Conservation (phyloP, 2,888 invertebrate genomes). For the Theretra japonica region DNA sequence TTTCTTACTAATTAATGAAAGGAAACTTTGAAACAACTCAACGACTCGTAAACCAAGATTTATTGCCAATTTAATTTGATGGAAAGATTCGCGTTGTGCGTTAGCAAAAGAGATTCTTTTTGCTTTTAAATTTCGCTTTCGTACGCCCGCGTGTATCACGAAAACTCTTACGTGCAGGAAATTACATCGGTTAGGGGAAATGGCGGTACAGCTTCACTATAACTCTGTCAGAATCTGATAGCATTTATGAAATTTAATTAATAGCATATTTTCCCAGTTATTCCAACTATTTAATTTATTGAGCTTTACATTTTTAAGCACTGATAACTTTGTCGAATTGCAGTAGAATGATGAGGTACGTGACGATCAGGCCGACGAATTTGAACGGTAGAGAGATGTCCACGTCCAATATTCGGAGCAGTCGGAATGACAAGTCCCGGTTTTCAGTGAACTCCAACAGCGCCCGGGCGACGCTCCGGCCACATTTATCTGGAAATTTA, state of each 20-base stretch:
- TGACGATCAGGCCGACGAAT: slow-evolving; percentile 64
- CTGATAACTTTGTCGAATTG: slow-evolving; percentile 70
- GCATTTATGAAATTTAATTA: neutral
- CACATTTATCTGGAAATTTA: slow-evolving; percentile 63
- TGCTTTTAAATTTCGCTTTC: slow-evolving; percentile 1
- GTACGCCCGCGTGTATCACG: slow-evolving; percentile 12
- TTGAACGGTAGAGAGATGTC: slow-evolving; percentile 73
- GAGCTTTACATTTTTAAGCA: slow-evolving; percentile 37
- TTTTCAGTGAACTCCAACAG: slow-evolving; percentile 68
- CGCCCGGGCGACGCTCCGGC: slow-evolving; percentile 65
- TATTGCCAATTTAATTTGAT: slow-evolving; percentile 44
- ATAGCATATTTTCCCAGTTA: neutral
- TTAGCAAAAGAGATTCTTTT: slow-evolving; percentile 1
- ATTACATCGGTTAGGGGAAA: slow-evolving; percentile 21
- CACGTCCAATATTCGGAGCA: slow-evolving; percentile 69
- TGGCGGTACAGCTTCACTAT: neutral
- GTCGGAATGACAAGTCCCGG: slow-evolving; percentile 66
- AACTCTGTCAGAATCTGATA: slow-evolving; percentile 21
- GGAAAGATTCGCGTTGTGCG: slow-evolving; percentile 34
- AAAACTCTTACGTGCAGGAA: slow-evolving; percentile 18
- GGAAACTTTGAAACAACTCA: slow-evolving; percentile 38
- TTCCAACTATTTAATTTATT: too few species aligned
- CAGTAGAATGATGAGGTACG: slow-evolving; percentile 71
- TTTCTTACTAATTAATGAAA: slow-evolving; percentile 34
- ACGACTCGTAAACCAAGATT: slow-evolving; percentile 42